Conservation (phyloP, 2,888 invertebrate genomes). For the Keiferia lycopersicella region DNA sequence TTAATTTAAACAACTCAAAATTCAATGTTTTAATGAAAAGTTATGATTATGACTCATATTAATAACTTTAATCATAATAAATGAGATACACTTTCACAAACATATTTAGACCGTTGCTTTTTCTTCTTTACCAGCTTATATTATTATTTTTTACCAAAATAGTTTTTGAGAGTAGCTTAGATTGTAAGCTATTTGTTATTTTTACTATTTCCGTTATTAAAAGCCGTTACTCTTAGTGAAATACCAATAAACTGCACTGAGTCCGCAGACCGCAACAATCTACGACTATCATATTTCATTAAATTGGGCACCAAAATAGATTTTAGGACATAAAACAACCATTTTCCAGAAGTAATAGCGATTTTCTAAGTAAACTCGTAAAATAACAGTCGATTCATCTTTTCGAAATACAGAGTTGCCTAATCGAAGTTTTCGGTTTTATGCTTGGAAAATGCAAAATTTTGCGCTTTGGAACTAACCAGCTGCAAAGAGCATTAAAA, state of each 20-base stretch:
- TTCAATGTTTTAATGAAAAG: too few relatives aligned
- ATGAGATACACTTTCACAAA: too few relatives aligned
- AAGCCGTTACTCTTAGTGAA: slow-evolving; percentile 4
- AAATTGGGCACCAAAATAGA: slow-evolving; percentile 13
- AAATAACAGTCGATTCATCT: slow-evolving; percentile 8
- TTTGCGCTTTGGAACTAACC: slow-evolving; percentile 17
- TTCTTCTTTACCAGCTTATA: too few relatives aligned
- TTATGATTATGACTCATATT: too few relatives aligned
- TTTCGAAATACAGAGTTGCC: not conserved
- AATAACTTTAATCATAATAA: too few relatives aligned
- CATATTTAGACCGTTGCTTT: too few relatives aligned
- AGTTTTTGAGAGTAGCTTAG: not conserved
- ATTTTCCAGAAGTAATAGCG: not conserved
- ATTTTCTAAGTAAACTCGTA: slow-evolving; percentile 13
- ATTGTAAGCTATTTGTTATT: slow-evolving; percentile 6
- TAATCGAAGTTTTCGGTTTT: slow-evolving; percentile 3
- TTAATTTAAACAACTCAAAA: too few relatives aligned
- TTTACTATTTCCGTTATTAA: slow-evolving; percentile 11
- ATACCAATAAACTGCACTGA: not conserved
- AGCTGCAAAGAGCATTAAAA: slow-evolving; percentile 22
- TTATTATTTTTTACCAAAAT: not conserved
- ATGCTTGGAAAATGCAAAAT: slow-evolving; percentile 25
- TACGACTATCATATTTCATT: slow-evolving; percentile 8
- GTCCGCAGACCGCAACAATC: not conserved
- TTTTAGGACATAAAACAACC: slow-evolving; percentile 11